A percentile compares a stretch with the other conserved stretches of the same genome.
Conservation (phyloP, 2,113 vertebrate genomes). For the Cygnus buccinator region DNA sequence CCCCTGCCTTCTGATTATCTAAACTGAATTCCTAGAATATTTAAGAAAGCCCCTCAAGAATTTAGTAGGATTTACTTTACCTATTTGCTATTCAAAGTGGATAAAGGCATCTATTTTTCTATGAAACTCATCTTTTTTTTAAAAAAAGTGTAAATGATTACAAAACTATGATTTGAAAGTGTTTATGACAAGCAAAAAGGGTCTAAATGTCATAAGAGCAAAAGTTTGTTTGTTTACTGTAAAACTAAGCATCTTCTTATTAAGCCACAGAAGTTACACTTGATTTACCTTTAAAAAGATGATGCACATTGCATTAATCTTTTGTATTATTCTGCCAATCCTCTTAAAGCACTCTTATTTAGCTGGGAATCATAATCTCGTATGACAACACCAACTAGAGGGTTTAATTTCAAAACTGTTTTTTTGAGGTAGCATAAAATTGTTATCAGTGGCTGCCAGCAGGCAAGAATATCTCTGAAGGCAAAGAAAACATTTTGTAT, state of each 20-base stretch:
- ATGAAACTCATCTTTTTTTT: not conserved
- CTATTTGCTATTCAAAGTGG: not conserved
- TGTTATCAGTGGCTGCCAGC: constrained; percentile 78
- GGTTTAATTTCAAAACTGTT: constrained; percentile 75
- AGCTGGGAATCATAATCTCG: constrained; percentile 73
- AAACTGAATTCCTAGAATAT: not conserved
- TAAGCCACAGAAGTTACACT: constrained; percentile 52
- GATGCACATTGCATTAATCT: constrained; percentile 61
- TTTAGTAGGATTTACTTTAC: not conserved
- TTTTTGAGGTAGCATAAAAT: constrained; percentile 83
- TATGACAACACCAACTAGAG: constrained; percentile 75
- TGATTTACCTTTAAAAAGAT: constrained; percentile 57
- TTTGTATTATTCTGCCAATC: constrained; percentile 62
- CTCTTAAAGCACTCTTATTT: constrained; percentile 67
- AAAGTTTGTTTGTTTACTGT: constrained; percentile 28
- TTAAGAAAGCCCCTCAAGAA: not conserved
- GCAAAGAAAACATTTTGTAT: constrained; percentile 35
- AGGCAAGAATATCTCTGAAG: constrained; percentile 60
- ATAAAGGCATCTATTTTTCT: not conserved
- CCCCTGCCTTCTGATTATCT: not conserved
- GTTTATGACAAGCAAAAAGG: not conserved
- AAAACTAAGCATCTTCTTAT: constrained; percentile 28
- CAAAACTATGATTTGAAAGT: not conserved
- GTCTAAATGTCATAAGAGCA: not conserved
- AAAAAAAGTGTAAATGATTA: not conserved